Base-by-base conservation (phyloP, 2,888 invertebrate genomes). In the Diachrysia chrysitis region DNA sequence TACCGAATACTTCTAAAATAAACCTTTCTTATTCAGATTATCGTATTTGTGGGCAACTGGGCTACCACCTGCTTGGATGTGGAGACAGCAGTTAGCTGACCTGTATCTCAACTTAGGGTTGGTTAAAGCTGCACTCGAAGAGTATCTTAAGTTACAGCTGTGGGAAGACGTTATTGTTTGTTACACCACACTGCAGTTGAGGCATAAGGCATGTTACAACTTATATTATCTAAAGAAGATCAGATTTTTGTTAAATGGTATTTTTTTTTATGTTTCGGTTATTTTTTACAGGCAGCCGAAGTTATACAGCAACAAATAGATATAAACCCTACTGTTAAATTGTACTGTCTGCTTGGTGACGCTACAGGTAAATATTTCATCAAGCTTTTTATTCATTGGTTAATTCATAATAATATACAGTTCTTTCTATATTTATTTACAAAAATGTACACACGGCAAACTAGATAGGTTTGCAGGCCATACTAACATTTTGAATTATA, bases 131-230 rank as follows among this genome's bases (percentile, higher is more conserved):
- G 99, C 99, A 0, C 93, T 99, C 21, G 98, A 98, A 75, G 93
- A 98, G 62, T 98, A 97, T 88, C 92, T 97, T 25, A 94, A 96
- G 58, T 93, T 99, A 25, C 96, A 98, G 80, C 93, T 98, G 25
- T 99, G 99, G 99, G 98, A 99, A 84, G 97, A 98, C 76, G 98
- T 99, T 32, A 98, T 99, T 63, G 96, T 97, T 1, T 99, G 99
- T 92, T 99, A 99, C 88, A 98, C 98, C 51, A 93, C 97, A 72
- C 90, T 99, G 71, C 97, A 98, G 80, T 93, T 98, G 79, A 95
- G 97, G 46, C 98, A 99, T 85, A 98, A 98, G 95, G 97, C 97
- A 84, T 0, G 12, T 25, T 2, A 25, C n/a, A 42, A n/a, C n/a
- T n/a, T n/a, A n/a, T n/a, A n/a, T n/a, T n/a, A n/a, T n/a, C n/a